Percentiles rank a stretch among this genome's conserved stretches.
Conservation (phyloP, 2,797 vertebrate genomes). For the Coracias cyanogaster region DNA sequence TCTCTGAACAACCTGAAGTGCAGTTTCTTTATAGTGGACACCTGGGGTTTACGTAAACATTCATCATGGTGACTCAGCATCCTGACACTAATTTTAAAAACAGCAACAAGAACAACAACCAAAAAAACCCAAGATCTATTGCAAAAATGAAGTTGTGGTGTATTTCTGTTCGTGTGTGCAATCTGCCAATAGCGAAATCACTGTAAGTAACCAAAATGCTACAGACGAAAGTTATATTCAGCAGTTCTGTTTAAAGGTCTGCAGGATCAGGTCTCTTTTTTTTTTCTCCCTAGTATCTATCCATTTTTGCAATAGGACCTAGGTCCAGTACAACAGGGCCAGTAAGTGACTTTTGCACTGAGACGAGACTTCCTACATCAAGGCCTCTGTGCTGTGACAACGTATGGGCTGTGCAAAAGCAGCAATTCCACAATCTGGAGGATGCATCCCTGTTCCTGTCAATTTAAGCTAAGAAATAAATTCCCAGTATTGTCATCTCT, state of each 20-base stretch:
- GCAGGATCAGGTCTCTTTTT: not conserved
- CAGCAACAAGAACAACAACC: not conserved
- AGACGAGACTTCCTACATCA: not conserved
- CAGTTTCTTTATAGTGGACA: not conserved
- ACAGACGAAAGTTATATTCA: not conserved
- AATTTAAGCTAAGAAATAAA: not conserved
- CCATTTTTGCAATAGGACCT: not conserved
- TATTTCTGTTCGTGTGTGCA: not conserved
- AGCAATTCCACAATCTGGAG: not conserved
- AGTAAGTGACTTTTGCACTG: not conserved
- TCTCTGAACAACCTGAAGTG: not conserved
- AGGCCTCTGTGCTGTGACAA: not conserved
- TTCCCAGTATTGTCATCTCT: not conserved
- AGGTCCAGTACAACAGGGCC: not conserved
- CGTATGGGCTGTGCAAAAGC: not conserved
- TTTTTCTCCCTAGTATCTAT: fast-evolving
- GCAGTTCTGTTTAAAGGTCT: not conserved
- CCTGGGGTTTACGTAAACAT: constrained; percentile 28
- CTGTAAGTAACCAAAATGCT: not conserved
- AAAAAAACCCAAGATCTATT: not conserved
- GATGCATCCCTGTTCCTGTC: not conserved
- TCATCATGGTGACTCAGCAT: not conserved
- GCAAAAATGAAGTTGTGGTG: not conserved
- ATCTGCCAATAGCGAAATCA: not conserved
- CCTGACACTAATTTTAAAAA: not conserved